These are phyloP conservation scores for Ladona fulva DNA, from an alignment of 1,140 invertebrate genomes.

Conservation along the genomic window DNA sequence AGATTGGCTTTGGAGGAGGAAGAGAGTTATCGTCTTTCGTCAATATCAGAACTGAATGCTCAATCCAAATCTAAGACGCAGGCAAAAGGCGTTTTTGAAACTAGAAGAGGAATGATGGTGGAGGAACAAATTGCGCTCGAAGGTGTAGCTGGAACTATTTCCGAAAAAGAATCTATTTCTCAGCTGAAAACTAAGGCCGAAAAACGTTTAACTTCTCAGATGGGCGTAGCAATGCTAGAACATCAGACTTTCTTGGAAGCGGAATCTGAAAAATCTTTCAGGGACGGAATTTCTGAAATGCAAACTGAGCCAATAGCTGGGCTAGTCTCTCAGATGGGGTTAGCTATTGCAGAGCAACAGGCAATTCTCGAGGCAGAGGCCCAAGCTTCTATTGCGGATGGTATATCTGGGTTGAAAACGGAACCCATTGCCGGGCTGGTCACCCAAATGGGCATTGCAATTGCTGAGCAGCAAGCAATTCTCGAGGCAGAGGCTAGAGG, in stretches of 20 bases:
- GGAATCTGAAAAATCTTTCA: conserved; percentile 5
- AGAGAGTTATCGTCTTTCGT: conserved; percentile 16
- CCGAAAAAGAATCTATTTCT: background rate
- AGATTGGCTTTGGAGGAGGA: conserved; percentile 18
- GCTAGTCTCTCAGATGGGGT: conserved; percentile 23
- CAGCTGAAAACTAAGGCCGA: background rate
- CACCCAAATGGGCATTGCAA: conserved; percentile 14
- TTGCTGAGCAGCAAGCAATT: conserved; percentile 16
- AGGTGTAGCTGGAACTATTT: background rate
- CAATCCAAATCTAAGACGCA: background rate
- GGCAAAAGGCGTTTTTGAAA: background rate
- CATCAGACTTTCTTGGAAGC: conserved; percentile 16
- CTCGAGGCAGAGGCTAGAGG: conserved; percentile 13
- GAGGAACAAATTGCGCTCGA: background rate
- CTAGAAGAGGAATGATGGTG: background rate
- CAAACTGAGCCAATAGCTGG: conserved; percentile 32
- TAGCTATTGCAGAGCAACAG: conserved; percentile 12
- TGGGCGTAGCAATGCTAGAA: conserved; percentile 12
- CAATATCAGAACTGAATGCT: background rate
- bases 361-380: conserved; percentile 11
- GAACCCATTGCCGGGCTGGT: conserved; percentile 14
- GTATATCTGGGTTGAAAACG: background rate
- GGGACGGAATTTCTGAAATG: background rate
- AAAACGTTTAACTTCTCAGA: background rate
- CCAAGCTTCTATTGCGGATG: background rate